phyloP scores from a whole-genome alignment of 2,888 invertebrate genomes.

The Epinotia nisella region DNA sequence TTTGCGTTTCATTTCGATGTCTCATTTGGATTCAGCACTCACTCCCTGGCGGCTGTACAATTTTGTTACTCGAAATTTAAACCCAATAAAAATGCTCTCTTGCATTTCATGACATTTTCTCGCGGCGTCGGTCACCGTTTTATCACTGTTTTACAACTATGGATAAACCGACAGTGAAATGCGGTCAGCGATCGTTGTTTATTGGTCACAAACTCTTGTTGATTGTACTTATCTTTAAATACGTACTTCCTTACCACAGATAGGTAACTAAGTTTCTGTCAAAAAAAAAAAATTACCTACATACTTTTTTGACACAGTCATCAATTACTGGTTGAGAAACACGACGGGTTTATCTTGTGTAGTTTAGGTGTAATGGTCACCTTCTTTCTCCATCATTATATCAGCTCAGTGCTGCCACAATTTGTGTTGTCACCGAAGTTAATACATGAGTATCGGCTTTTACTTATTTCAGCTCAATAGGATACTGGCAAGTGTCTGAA shows the following conservation, averaged over 20 bases:
- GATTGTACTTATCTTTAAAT: background rate
- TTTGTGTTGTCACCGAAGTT: too few relatives aligned
- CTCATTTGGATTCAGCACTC: slow-evolving; percentile 29
- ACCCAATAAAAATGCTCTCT: slow-evolving; percentile 25
- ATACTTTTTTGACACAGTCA: too few relatives aligned
- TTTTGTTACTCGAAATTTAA: slow-evolving; percentile 28
- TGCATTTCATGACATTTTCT: slow-evolving; percentile 16
- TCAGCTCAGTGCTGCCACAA: too few relatives aligned
- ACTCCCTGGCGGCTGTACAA: slow-evolving; percentile 18
- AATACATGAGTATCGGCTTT: too few relatives aligned
- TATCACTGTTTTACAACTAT: slow-evolving; percentile 13
- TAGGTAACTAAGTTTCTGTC: background rate
- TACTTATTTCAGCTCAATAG: too few relatives aligned
- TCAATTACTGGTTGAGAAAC: too few relatives aligned
- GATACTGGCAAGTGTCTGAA: too few relatives aligned
- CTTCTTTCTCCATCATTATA: too few relatives aligned
- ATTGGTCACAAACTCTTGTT: background rate
- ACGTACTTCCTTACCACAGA: background rate
- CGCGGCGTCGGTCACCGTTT: slow-evolving; percentile 12
- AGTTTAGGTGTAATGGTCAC: too few relatives aligned
- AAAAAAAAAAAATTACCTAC: too few relatives aligned
- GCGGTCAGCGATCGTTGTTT: slow-evolving; percentile 10
- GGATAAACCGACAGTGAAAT: slow-evolving; percentile 14
- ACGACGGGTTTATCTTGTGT: too few relatives aligned
- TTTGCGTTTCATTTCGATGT: slow-evolving; percentile 18